Base-by-base conservation (phyloP, 2,888 invertebrate species). In the Lithophane leautieri region DNA sequence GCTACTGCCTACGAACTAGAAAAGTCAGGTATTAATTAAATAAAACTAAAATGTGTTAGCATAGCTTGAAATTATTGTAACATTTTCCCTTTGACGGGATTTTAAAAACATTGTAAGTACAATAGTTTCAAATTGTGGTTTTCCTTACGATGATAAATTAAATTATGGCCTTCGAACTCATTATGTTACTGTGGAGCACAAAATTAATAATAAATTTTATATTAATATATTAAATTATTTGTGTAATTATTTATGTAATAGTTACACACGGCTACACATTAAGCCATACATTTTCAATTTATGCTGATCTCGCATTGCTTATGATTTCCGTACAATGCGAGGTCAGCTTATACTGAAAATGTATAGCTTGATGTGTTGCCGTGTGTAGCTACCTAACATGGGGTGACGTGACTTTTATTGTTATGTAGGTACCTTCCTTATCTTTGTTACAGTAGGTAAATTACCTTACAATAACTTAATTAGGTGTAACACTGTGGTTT, bases 91-190 rank as follows among this genome's bases (percentile, higher is more conserved):
- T 42, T 42, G 22, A 58, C 34, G 42, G 79, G 70, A 54, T 83
- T 83, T 83, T 79, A 19, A 74, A 66, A 62, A n/a, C 65, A 78
- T 42, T 22, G 7, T 50, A 50, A 6, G 16, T 50, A 44, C 76
- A 65, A 25, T 42, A 40, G 52, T 34, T 82, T 50, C 58, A 65
- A 78, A 73, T 67, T 79, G 81, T 60, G 81, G 81, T 82, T 82
- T 82, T 82, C 82, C 82, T 81, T 50, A 12, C 60, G 40, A 70
- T 74, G 69, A 74, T 70, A 78, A 54, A 52, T 66, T 70, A 22
- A 67, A 60, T 40, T 50, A 34, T 58, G 58, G 19, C 52, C 63
- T 63, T 72, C 66, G 8, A 14, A 58, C 22, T 42, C 19, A 81
- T 54, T 75, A 62, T 78, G 47, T 81, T 82, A 52, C 67, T 82